These are phyloP conservation scores for Ommatoiulus sabulosus DNA, from an alignment of 2,888 invertebrate species.

Conservation along the genomic window DNA sequence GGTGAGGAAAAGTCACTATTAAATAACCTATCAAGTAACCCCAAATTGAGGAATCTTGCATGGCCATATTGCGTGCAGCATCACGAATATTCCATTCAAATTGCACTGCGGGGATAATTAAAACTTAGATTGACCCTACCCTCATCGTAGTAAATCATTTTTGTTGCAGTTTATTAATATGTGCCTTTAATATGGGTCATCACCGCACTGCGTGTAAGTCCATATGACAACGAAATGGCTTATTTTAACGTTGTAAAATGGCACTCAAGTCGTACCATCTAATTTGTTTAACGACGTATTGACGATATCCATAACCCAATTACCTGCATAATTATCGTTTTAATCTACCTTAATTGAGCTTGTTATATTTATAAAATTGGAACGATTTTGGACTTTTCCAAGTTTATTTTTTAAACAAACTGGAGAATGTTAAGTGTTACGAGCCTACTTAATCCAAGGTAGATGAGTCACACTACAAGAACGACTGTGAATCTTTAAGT, in stretches of 20 bases:
- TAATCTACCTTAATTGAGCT: too few species aligned
- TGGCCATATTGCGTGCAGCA: neutral
- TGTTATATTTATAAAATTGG: too few species aligned
- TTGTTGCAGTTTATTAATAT: neutral
- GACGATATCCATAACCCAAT: neutral
- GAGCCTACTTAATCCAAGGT: too few species aligned
- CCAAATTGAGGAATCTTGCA: neutral
- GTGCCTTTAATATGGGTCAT: neutral
- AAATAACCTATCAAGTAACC: constrained; percentile 22
- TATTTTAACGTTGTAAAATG: neutral
- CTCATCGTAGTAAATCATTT: neutral
- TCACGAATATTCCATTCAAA: neutral
- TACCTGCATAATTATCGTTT: too few species aligned
- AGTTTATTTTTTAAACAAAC: too few species aligned
- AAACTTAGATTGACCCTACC: constrained; percentile 7
- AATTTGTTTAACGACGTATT: neutral
- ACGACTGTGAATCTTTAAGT: too few species aligned
- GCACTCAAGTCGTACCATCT: neutral
- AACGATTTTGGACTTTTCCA: too few species aligned
- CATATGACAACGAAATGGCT: neutral
- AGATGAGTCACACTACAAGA: too few species aligned
- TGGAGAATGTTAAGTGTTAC: too few species aligned
- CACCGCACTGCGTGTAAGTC: neutral
- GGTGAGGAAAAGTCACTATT: neutral
- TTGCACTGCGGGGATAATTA: neutral